Evolutionary conservation across 2,797 vertebrate genomes (phyloP), one percentile per base, ranked within the genome.

Genomic region (Coranthus polyacanthus): DNA sequence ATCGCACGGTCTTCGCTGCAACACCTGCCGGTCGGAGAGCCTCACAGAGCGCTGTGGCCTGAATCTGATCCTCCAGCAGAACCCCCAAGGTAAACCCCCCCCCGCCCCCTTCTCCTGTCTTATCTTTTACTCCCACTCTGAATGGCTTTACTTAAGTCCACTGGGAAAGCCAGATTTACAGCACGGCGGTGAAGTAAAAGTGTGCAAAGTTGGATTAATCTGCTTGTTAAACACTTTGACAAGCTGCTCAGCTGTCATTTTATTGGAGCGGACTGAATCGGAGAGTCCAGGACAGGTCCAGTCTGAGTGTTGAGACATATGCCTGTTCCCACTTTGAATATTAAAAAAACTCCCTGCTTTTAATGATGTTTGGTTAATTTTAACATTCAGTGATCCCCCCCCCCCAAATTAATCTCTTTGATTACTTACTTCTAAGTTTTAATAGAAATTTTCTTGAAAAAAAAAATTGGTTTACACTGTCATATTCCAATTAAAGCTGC

Each of bases 71-170:
- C 70, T 65, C 46, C 32, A 70, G 66, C 22, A 29, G 59, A 52
- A 20, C 15, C 22, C 67, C 17, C 12, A 1, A 46, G 36, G 44
- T 61, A 34, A 60, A 12, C 13, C 10, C 16, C 47, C 32, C 34
- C 39, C 12, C 17, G 10, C 16, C 47, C 32, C 29, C 38, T 11
- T 39, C 46, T 29, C 46, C 36, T 26, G 22, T 15, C 46, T 73
- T 62, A 71, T 70, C 67, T 71, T 38, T 44, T 58, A 43, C 57
- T 50, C 53, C 60, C 60, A 58, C 66, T 74, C 64, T 67, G 43
- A 61, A 59, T 46, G 66, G 43, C 59, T 71, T 66, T 36, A 38
- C 63, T 36, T 50, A 61, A 58, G 22, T 59, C 72, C 50, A 38
- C 34, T 20, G 60, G 11, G 47, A 53, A 42, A 42, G 49, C 13